Percentiles rank a stretch among this genome's conserved stretches.
Conservation (phyloP, 2,797 vertebrate genomes). For the Myiotriccus ornatus region DNA sequence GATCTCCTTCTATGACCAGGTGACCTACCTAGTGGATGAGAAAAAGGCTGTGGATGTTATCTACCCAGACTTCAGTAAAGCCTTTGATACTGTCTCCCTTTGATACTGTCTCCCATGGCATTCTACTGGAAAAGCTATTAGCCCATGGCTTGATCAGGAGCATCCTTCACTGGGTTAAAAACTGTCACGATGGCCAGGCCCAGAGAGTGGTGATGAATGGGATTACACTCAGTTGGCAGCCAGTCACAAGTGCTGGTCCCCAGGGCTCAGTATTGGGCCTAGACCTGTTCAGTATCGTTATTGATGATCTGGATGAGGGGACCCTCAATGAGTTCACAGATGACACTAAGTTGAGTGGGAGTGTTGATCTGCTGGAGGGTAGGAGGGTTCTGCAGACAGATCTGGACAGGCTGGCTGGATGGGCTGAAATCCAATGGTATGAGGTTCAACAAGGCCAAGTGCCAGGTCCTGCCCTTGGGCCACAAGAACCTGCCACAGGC, state of each 20-base stretch:
- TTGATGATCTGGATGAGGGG: not conserved
- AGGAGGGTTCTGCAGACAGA: not conserved
- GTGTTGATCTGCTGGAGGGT: not conserved
- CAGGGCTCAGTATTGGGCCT: not conserved
- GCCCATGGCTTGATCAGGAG: accelerated
- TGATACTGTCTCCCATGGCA: not conserved
- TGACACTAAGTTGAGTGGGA: not conserved
- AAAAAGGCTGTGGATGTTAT: not conserved
- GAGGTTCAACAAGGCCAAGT: not conserved
- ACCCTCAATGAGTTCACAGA: not conserved
- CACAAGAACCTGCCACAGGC: not conserved
- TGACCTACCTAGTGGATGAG: accelerated
- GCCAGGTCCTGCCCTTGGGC: accelerated
- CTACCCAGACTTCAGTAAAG: not conserved
- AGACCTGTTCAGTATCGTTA: not conserved
- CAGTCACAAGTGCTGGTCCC: accelerated
- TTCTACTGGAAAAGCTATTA: not conserved
- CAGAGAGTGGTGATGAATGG: not conserved
- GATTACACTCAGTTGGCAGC: not conserved
- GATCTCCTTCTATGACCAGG: not conserved
- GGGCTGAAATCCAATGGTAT: accelerated
- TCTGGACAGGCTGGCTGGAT: not conserved
- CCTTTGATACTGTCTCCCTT: not conserved
- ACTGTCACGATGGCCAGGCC: not conserved
- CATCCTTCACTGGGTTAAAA: not conserved